Evolutionary conservation across 2,797 vertebrate species (phyloP).

Genomic region (Phaenicophaeus curvirostris): DNA sequence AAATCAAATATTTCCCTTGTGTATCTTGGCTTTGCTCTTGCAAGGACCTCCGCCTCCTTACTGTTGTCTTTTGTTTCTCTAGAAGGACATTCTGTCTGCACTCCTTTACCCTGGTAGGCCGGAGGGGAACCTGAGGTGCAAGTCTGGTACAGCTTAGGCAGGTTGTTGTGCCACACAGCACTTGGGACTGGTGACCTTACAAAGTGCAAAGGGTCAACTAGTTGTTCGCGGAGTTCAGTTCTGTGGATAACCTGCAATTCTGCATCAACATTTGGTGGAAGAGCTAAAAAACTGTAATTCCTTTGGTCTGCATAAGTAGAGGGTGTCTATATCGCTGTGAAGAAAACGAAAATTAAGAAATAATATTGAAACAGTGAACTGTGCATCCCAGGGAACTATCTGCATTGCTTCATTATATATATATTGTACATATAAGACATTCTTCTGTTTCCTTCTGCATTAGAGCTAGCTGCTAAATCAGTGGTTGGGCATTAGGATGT

Average conservation of each 20-base stretch:
- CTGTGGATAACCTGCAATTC: background rate
- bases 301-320: background rate
- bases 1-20: background rate
- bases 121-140: background rate
- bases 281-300: background rate
- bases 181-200: background rate
- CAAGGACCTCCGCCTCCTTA: background rate
- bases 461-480: background rate
- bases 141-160: background rate
- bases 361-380: background rate
- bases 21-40: background rate
- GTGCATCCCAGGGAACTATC: background rate
- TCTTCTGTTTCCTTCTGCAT: background rate
- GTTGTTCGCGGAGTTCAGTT: background rate
- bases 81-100: background rate
- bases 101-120: background rate
- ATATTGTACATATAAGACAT: background rate
- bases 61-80: slow-evolving; percentile 7
- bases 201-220: background rate
- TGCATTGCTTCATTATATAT: background rate
- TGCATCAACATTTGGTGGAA: background rate
- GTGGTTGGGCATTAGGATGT: background rate
- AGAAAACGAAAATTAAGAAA: background rate
- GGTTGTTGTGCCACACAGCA: background rate
- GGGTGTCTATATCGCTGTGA: background rate